Evolutionary conservation across 2,113 vertebrate species (phyloP).

Genomic region (Ptilorrhoa leucosticta): DNA sequence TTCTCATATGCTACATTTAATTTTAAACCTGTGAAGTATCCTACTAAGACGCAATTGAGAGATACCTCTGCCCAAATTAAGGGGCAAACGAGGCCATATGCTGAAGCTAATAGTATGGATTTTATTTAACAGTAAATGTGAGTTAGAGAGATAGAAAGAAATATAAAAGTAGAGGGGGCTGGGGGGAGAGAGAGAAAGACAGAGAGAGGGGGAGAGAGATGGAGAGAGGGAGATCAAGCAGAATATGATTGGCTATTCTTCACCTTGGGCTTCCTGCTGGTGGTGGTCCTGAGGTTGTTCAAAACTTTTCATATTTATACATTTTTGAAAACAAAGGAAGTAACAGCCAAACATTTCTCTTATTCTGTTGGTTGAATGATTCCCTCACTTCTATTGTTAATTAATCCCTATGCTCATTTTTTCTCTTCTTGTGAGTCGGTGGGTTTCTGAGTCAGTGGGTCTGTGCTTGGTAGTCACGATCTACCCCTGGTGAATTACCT

Average conservation of each 20-base stretch:
- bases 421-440: not conserved
- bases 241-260: not conserved
- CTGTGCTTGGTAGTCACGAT: fast-evolving
- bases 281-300: not conserved
- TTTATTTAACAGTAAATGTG: not conserved
- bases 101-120: not conserved
- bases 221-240: not conserved
- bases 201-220: no score
- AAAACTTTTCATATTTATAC: not conserved
- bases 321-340: not conserved
- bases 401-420: not conserved
- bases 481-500: not conserved
- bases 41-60: not conserved
- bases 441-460: not conserved
- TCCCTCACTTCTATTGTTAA: not conserved
- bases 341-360: not conserved
- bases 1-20: not conserved
- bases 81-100: not conserved
- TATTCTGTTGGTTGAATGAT: not conserved
- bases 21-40: not conserved
- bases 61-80: not conserved
- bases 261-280: not conserved
- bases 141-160: not conserved
- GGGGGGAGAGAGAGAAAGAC: not conserved
- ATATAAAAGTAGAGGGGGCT: not conserved